These are phyloP conservation scores for Pogonus chalceus DNA, from an alignment of 1,140 invertebrate genomes.

Conservation along the genomic window DNA sequence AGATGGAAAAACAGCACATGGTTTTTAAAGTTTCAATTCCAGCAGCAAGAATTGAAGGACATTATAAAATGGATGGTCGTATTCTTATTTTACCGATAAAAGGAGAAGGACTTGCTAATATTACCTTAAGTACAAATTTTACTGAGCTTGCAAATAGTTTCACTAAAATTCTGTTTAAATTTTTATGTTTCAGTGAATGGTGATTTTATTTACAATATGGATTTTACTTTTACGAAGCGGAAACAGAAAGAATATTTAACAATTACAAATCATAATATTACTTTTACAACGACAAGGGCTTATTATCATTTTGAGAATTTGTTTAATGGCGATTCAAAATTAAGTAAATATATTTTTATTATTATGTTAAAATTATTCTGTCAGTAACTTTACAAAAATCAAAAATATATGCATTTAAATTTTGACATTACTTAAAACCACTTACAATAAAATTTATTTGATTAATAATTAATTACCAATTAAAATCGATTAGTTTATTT, in stretches of 20 bases:
- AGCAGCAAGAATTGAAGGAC: slow-evolving; percentile 40
- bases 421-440: too few species aligned
- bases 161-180: slow-evolving; percentile 11
- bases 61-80: slow-evolving; percentile 57
- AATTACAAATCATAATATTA: slow-evolving; percentile 45
- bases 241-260: slow-evolving; percentile 50
- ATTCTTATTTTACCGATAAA: slow-evolving; percentile 57
- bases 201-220: slow-evolving; percentile 45
- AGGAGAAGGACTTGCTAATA: slow-evolving; percentile 56
- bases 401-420: too few species aligned
- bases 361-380: too few species aligned
- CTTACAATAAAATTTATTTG: too few species aligned
- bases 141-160: neutral
- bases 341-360: too few species aligned
- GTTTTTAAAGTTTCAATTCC: slow-evolving; percentile 31
- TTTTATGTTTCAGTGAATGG: slow-evolving; percentile 41
- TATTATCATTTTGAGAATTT: slow-evolving; percentile 40
- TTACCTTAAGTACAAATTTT: slow-evolving; percentile 46
- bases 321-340: slow-evolving; percentile 44
- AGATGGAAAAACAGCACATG: slow-evolving; percentile 39
- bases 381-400: too few species aligned
- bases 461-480: too few species aligned
- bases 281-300: slow-evolving; percentile 43
- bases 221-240: slow-evolving; percentile 44
- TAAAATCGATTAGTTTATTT: too few species aligned